Conservation (phyloP, 2,113 vertebrate species). For the Puffinus mauretanicus region DNA sequence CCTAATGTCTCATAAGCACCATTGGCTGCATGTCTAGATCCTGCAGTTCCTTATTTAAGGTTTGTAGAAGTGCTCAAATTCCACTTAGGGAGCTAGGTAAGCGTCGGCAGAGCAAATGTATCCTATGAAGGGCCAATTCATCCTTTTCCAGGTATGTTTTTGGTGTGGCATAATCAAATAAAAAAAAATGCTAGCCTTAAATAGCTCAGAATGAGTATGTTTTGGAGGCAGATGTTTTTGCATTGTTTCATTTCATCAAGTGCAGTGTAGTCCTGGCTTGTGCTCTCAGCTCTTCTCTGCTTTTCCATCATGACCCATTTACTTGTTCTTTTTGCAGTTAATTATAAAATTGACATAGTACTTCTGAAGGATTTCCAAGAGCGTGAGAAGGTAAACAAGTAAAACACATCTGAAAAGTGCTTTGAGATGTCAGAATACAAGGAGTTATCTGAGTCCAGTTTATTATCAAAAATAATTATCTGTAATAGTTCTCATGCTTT, state of each 20-base stretch:
- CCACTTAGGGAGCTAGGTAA: not conserved
- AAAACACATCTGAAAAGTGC: not conserved
- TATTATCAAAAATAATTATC: not conserved
- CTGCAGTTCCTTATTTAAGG: not conserved
- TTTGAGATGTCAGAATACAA: not conserved
- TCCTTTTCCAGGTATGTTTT: not conserved
- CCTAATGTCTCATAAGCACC: not conserved
- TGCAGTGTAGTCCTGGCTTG: not conserved
- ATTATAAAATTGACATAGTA: not conserved
- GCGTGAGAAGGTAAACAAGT: not conserved
- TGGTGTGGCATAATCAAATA: not conserved
- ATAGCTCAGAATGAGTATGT: not conserved
- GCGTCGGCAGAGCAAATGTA: not conserved
- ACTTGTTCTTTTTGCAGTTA: not conserved
- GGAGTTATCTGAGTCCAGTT: not conserved
- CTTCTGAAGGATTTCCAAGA: not conserved
- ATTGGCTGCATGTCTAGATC: not conserved
- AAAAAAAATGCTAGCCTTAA: not conserved
- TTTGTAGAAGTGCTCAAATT: not conserved
- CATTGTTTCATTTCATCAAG: not conserved
- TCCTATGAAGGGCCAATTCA: not conserved
- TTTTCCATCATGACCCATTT: not conserved
- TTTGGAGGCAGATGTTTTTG: not conserved
- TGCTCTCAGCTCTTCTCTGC: not conserved
- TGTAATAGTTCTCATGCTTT: fast-evolving